These are phyloP conservation scores for Syritta pipiens DNA, from an alignment of 2,888 invertebrate species.

Conservation along the genomic window DNA sequence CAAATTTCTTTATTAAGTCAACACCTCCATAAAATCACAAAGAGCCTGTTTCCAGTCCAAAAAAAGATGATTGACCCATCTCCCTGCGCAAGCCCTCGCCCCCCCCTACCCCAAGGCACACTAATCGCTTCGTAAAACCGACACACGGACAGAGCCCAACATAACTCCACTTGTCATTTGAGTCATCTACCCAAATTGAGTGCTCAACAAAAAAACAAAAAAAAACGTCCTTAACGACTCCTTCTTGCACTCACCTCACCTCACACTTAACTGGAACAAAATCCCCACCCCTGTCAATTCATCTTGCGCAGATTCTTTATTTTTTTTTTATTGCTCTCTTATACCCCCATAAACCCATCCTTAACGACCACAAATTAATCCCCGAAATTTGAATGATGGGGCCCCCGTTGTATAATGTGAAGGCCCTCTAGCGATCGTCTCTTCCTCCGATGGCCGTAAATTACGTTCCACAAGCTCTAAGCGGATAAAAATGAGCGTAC, in stretches of 20 bases:
- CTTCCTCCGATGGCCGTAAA: constrained; percentile 47
- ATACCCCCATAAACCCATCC: constrained; percentile 65
- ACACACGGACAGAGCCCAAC: constrained; percentile 1
- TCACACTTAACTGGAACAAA: constrained; percentile 60
- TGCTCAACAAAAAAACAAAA: too few relatives aligned
- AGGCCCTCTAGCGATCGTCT: constrained; percentile 56
- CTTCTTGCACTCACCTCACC: constrained; percentile 23
- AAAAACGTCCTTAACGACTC: constrained; percentile 54
- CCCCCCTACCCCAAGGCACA: not conserved
- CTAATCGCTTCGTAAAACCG: not conserved
- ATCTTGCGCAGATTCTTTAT: constrained; percentile 2
- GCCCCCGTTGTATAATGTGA: constrained; percentile 57
- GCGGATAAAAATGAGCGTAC: constrained; percentile 64
- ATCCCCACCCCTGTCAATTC: constrained; percentile 60
- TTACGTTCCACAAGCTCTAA: constrained; percentile 59
- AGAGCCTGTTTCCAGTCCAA: too few relatives aligned
- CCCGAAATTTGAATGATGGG: constrained; percentile 68
- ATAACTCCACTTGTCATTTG: constrained; percentile 57
- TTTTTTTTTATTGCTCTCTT: constrained; percentile 48
- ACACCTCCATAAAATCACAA: too few relatives aligned
- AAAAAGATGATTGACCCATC: too few relatives aligned
- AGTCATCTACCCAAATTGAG: constrained; percentile 53
- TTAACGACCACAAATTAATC: constrained; percentile 69
- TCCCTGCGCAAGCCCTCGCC: too few relatives aligned
- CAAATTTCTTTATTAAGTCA: too few relatives aligned